A percentile compares a stretch with the other conserved stretches of the same genome.
These are phyloP conservation scores for Cephalophus harveyi DNA, from an alignment of 2,113 vertebrate genomes.

Conservation along the genomic window DNA sequence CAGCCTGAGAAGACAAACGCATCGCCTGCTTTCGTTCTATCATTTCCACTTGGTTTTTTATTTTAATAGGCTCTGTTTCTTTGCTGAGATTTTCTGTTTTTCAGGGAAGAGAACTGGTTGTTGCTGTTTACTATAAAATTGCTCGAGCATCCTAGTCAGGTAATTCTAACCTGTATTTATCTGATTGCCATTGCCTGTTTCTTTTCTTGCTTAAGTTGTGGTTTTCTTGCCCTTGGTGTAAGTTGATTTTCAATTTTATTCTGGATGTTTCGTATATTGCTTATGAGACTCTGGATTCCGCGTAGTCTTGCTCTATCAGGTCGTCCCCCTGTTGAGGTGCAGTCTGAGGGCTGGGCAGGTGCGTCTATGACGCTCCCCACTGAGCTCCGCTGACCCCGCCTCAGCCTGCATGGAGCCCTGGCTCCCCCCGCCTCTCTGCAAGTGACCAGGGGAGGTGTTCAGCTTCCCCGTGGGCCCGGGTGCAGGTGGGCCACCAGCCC, in stretches of 20 bases:
- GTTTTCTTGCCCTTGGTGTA: background rate
- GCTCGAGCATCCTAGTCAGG: background rate
- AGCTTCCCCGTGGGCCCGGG: background rate
- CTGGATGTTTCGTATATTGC: background rate
- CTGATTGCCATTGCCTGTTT: background rate
- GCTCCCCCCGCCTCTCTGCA: no score
- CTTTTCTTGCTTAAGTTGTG: background rate
- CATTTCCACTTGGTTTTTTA: background rate
- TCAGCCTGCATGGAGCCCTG: background rate
- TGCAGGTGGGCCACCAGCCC: background rate
- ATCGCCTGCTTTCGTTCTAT: background rate
- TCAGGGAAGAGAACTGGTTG: background rate
- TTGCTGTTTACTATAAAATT: background rate
- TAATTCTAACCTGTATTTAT: background rate
- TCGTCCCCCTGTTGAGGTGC: background rate
- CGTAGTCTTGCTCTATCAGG: background rate
- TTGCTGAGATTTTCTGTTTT: background rate
- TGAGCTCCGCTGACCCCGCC: fast-evolving
- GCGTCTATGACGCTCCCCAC: background rate
- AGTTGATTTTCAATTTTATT: background rate
- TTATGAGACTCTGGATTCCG: background rate
- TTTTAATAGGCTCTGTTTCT: background rate
- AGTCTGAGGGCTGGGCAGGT: background rate
- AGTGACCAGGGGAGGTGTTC: background rate
- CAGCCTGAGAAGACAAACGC: background rate